Base-by-base conservation (phyloP, 1,140 invertebrate species). In the Caerostris darwini region DNA sequence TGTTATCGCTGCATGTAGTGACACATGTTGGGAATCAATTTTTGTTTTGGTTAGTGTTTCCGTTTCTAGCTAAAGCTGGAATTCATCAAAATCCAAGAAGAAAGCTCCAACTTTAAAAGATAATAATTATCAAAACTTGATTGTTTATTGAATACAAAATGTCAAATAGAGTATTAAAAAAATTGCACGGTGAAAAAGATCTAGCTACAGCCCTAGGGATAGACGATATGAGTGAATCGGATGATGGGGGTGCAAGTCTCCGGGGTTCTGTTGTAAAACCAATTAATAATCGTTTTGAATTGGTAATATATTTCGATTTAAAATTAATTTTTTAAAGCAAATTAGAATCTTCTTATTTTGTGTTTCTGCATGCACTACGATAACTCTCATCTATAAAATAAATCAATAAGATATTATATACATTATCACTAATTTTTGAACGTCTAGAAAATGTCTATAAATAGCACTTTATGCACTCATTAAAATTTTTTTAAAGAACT, bases 141-240 rank as follows among this genome's bases (percentile, higher is more conserved):
- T 81, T 12, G 4, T 77, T 58, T 17, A 67, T 14, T 7, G 54
- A n/a, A 58, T n/a, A 8, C 56, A 91, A 81, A 82, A 97, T 97
- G 97, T 97, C 97, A 17, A 97, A 96, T 64, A 96, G 97, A 95
- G 96, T 97, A 85, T 95, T 97, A 64, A 96, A 97, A 94, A 97
- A 97, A 95, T 96, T 97, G 94, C 97, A 97, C 95, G 97, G 97
- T 4, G 96, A 97, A 82, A 96, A 96, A 92, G 96, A 96, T 90
- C 89, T 95, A 7, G 95, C 95, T 83, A 95, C 96, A 19, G 94
- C 96, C 57, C 94, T 96, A 7, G 96, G 96, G 87, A 95, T 95
- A 50, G 96, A 97, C 95, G 95, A 96, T 54, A 95, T 95, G n/a
- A 96, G 96, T 83, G 96, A 97, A 95, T 96, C 96, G 12, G 96